Conservation (phyloP, 64 coral and sea anemone genomes). For the Platygyra sinensis region DNA sequence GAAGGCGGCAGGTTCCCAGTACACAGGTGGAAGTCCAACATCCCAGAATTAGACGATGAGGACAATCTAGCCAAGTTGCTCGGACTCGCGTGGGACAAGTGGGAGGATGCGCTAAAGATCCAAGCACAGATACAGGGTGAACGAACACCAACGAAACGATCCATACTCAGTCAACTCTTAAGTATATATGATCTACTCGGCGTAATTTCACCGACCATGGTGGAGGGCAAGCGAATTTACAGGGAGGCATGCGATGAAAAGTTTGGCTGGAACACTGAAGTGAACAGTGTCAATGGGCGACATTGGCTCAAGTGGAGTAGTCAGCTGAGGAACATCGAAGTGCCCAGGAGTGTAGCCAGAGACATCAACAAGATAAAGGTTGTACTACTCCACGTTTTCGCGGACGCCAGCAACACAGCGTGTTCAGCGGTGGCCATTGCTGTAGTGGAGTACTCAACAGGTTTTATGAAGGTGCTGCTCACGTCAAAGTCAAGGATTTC, state of each 20-base stretch:
- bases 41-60: no score
- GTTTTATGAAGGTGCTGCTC: slow-evolving; percentile 39
- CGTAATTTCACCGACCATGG: slow-evolving; percentile 43
- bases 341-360: slow-evolving; percentile 38
- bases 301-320: slow-evolving; percentile 44
- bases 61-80: slow-evolving; percentile 45
- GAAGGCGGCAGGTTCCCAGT: slow-evolving; percentile 26
- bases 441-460: slow-evolving; percentile 36
- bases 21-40: slow-evolving; percentile 38
- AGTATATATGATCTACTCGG: slow-evolving; percentile 32
- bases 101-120: slow-evolving; percentile 25
- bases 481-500: slow-evolving; percentile 77
- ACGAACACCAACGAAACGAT: neutral
- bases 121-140: neutral
- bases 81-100: slow-evolving; percentile 43
- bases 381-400: slow-evolving; percentile 60
- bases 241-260: slow-evolving; percentile 39
- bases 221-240: slow-evolving; percentile 47
- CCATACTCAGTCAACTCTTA: no score
- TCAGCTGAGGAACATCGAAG: slow-evolving; percentile 35
- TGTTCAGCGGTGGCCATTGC: no score
- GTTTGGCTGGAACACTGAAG: slow-evolving; percentile 20
- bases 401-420: slow-evolving; percentile 61
- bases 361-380: neutral
- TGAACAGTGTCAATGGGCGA: neutral